A percentile compares a stretch with the other conserved stretches of the same genome.
Conservation (phyloP, 2,113 vertebrate species). For the Petromus typicus region DNA sequence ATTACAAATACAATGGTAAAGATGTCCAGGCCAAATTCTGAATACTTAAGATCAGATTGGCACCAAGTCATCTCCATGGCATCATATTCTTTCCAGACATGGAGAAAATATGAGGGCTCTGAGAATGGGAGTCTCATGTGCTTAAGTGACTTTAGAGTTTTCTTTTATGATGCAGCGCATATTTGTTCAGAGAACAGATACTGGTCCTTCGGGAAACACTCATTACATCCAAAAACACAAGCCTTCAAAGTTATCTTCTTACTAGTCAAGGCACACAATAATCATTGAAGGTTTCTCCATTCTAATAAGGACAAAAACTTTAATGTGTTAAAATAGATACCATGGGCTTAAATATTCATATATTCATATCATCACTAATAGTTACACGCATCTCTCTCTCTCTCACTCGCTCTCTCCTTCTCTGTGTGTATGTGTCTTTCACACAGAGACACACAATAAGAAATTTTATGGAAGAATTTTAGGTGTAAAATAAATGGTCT, state of each 20-base stretch:
- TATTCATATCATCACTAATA: not conserved
- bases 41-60: not conserved
- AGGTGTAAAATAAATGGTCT: not conserved
- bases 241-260: not conserved
- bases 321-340: not conserved
- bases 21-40: not conserved
- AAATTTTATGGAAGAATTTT: not conserved
- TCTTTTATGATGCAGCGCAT: not conserved
- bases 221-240: not conserved
- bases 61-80: not conserved
- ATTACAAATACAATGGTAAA: not conserved
- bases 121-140: not conserved
- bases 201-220: not conserved
- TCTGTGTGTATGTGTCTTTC: not conserved
- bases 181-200: not conserved
- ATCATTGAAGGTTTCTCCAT: not conserved
- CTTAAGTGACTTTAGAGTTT: not conserved
- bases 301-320: not conserved
- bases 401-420: not conserved
- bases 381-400: not conserved
- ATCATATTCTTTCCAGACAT: not conserved
- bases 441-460: not conserved
- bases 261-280: not conserved
- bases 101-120: not conserved
- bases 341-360: not conserved